Base-by-base conservation (phyloP, 2,888 invertebrate species). In the Pimpla rufipes region DNA sequence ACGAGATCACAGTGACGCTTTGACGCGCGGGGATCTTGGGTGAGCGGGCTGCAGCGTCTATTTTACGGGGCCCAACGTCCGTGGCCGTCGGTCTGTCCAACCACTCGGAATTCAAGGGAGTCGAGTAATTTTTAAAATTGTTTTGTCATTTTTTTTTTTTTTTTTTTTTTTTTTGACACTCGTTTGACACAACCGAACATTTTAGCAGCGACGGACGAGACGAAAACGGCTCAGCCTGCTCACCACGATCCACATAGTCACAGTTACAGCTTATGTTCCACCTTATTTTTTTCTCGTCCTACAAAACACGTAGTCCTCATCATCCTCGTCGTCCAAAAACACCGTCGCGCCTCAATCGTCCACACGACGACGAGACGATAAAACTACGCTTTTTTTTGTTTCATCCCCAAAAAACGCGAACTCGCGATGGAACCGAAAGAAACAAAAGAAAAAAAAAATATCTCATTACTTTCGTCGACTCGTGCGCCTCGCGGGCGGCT, bases 1-100 rank as follows among this genome's bases (percentile, higher is more conserved):
- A 93, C 92, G 93, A 92, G 92, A 93, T 93, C 93, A 93, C 93
- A 93, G 93, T 93, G 92, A 93, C 92, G 93, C 93, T 93, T 93
- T 93, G 93, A 93, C 92, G 93, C 91, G 93, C 93, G 93, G 93
- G 93, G 92, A 93, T 92, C 93, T 92, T 91, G 89, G 92, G 89
- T 87, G 92, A 90, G 91, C 91, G 91, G 92, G 92, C 93, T 93
- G 92, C 85, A 85, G 84, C 83, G 81, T 80, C 87, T 80, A 42
- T 40, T 79, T 75, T 71, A 11, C 11, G 23, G 23, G 23, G 23
- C 23, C 55, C 23, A 50, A 68, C 70, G 55, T 47, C 59, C 67
- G 67, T 79, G 37, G 37, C 21, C 52, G 7, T 37, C 52, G 18
- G 68, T 59, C 21, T 29, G 2, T 29, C 55, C 67, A 57, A 50